Conservation (phyloP, 1,140 invertebrate species). For the Macrobrachium rosenbergii region DNA sequence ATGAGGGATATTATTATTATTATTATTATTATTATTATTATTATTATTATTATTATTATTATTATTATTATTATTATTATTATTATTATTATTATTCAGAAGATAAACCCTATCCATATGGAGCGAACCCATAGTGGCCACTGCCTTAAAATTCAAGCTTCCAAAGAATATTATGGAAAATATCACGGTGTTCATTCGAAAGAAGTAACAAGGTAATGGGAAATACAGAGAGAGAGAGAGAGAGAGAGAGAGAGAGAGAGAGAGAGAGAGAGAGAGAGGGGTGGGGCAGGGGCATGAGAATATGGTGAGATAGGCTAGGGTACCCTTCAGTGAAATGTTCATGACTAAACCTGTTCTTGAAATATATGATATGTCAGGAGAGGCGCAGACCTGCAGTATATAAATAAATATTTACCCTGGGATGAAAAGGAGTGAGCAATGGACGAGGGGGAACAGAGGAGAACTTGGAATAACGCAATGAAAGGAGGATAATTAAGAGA, state of each 20-base stretch:
- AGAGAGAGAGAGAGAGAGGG: conserved; percentile 8
- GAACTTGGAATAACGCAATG: background rate
- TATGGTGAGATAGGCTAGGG: background rate
- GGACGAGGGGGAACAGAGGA: background rate
- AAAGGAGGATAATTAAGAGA: background rate
- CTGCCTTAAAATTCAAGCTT: background rate
- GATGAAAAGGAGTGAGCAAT: background rate
- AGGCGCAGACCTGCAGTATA: background rate
- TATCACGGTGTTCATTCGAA: background rate
- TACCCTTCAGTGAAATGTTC: background rate
- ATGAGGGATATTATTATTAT: too few relatives aligned
- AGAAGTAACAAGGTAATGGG: background rate
- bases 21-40: too few relatives aligned
- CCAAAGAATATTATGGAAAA: background rate
- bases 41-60: too few relatives aligned
- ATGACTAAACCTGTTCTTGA: background rate
- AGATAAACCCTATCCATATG: too few relatives aligned
- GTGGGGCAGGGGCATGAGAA: background rate
- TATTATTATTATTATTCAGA: too few relatives aligned
- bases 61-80: too few relatives aligned
- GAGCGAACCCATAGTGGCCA: too few relatives aligned
- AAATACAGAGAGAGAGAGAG: background rate
- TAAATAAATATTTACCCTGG: background rate
- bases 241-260: background rate
- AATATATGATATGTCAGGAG: background rate